Percentiles rank a stretch among this genome's conserved stretches.
Conservation (phyloP, 2,113 vertebrate species). For the Semicossyphus pulcher region DNA sequence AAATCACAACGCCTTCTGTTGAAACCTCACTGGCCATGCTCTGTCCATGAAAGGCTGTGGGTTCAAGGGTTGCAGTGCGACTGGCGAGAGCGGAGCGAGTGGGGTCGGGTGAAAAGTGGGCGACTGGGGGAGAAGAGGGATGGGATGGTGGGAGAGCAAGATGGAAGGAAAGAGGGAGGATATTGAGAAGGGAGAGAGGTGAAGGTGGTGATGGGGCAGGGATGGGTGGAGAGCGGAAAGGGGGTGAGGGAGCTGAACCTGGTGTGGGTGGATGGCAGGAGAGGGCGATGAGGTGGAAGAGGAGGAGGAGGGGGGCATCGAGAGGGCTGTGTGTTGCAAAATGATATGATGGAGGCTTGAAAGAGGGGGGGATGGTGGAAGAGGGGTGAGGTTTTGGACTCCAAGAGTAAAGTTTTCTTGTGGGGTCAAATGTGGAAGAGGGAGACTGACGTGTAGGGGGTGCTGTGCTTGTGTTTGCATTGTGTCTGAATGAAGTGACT, state of each 20-base stretch:
- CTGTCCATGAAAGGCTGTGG: conserved; percentile 81
- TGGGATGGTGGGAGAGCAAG: conserved; percentile 84
- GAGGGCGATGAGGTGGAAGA: conserved; percentile 77
- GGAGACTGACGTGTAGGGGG: conserved; percentile 44
- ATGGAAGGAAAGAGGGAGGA: conserved; percentile 88
- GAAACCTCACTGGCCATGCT: conserved; percentile 74
- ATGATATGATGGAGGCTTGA: conserved; percentile 88
- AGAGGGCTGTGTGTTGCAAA: conserved; percentile 87
- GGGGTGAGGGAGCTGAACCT: conserved; percentile 75
- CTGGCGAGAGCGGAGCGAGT: conserved; percentile 79
- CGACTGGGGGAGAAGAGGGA: conserved; percentile 79
- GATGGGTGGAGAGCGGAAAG: conserved; percentile 70
- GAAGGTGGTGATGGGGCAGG: conserved; percentile 80
- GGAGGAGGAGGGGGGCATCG: conserved; percentile 73
- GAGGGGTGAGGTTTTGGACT: conserved; percentile 51
- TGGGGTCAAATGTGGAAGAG: conserved; percentile 36
- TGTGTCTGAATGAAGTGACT: conserved; percentile 69
- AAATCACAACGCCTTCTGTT: conserved; percentile 77
- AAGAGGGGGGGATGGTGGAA: conserved; percentile 72
- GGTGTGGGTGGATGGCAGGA: conserved; percentile 81
- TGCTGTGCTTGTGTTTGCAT: conserved; percentile 62
- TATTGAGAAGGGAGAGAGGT: conserved; percentile 81
- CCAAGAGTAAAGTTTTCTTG: conserved; percentile 63
- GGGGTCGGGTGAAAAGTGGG: conserved; percentile 77
- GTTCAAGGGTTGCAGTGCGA: conserved; percentile 81